Evolutionary conservation across 2,113 vertebrate genomes (phyloP).

Genomic region (Seriola dumerili): DNA sequence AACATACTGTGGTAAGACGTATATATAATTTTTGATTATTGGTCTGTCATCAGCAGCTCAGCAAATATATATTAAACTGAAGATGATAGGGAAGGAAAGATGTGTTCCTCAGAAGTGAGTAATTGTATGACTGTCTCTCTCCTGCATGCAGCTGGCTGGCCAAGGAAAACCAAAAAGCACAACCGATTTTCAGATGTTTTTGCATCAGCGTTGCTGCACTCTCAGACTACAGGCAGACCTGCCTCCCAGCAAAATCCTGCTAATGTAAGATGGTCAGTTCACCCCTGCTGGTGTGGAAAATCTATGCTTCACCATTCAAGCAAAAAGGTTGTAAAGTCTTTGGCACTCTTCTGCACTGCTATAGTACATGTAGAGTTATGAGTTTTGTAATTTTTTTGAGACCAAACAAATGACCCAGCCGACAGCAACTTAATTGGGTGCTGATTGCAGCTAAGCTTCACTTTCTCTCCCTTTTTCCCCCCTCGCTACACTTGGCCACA

Average conservation of each 20-base stretch:
- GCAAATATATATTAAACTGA: not conserved
- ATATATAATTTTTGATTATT: not conserved
- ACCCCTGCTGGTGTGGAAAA: slow-evolving; percentile 14
- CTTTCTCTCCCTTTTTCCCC: not conserved
- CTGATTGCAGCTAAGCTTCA: slow-evolving; percentile 31
- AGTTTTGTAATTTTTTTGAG: slow-evolving; percentile 10
- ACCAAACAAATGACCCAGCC: slow-evolving; percentile 13
- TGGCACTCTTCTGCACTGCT: not conserved
- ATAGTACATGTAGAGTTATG: not conserved
- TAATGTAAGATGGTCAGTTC: slow-evolving; percentile 28
- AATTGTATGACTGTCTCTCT: not conserved
- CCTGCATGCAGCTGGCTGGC: not conserved
- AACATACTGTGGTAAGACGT: not conserved
- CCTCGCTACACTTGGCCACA: not conserved
- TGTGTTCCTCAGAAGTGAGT: not conserved
- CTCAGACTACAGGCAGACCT: slow-evolving; percentile 8
- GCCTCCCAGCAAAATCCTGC: slow-evolving; percentile 1
- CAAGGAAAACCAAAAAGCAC: not conserved
- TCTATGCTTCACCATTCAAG: slow-evolving; percentile 14
- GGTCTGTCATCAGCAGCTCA: not conserved
- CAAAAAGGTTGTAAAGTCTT: not conserved
- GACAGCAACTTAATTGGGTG: slow-evolving; percentile 21
- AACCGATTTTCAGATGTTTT: not conserved
- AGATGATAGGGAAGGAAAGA: not conserved
- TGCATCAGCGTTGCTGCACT: not conserved